phyloP scores from a whole-genome alignment of 2,888 invertebrate species.

The Neria commutata region DNA sequence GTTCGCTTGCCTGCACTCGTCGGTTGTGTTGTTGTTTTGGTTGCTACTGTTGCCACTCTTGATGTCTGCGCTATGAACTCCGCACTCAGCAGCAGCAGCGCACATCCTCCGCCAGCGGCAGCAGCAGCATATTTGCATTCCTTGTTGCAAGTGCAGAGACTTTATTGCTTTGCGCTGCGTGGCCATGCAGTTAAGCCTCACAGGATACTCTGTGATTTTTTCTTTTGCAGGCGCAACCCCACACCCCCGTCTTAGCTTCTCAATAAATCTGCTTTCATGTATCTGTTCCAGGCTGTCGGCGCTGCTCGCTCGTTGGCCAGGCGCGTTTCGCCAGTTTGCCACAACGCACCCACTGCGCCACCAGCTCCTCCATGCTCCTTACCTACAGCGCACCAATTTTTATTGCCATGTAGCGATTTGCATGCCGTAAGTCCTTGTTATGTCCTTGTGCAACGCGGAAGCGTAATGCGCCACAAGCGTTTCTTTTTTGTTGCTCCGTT shows the following conservation, averaged over 20 bases:
- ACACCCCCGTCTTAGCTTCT: too few species aligned
- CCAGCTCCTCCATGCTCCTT: constrained; percentile 28
- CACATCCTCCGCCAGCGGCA: neutral
- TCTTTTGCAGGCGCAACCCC: too few species aligned
- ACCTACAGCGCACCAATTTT: neutral
- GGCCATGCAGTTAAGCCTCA: constrained; percentile 16
- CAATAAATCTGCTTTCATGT: constrained; percentile 26
- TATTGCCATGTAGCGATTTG: constrained; percentile 9
- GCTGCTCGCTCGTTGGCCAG: neutral
- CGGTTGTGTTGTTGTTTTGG: neutral
- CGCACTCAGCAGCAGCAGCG: neutral
- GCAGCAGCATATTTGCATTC: neutral
- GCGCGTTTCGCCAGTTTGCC: constrained; percentile 18
- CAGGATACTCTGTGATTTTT: neutral
- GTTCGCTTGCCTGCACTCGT: too few species aligned
- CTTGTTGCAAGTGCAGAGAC: neutral
- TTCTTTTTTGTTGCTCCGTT: too few species aligned
- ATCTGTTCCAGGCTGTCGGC: constrained; percentile 24
- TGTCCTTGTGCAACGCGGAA: constrained; percentile 5
- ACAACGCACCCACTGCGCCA: constrained; percentile 20
- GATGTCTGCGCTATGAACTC: constrained; percentile 22
- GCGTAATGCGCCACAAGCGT: constrained; percentile 16
- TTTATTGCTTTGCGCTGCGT: neutral
- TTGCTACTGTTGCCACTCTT: neutral
- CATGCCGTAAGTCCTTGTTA: constrained; percentile 16